phyloP scores from a whole-genome alignment of 2,888 invertebrate genomes.

The Hirtodrosophila histrioides region DNA sequence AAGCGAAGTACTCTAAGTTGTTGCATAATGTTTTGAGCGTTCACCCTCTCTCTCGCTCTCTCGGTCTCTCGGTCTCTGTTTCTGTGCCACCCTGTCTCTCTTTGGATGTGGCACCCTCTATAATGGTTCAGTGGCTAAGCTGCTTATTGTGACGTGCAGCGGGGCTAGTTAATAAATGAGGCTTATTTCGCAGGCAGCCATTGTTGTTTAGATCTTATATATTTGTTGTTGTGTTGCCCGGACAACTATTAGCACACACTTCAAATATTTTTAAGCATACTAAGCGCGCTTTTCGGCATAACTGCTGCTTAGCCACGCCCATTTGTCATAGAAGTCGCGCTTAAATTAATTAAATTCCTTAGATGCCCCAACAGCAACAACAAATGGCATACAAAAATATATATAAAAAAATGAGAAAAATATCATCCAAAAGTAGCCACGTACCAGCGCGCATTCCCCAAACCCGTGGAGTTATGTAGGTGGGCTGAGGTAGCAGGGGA shows the following conservation, averaged over 20 bases:
- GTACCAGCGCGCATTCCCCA: constrained; percentile 57
- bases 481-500: background rate
- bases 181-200: constrained; percentile 56
- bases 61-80: background rate
- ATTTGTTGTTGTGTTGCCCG: constrained; percentile 38
- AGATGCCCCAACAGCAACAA: constrained; percentile 39
- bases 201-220: constrained; percentile 34
- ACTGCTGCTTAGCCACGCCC: constrained; percentile 69
- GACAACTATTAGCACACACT: constrained; percentile 64
- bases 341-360: constrained; percentile 79
- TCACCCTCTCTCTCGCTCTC: constrained; percentile 12
- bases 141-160: constrained; percentile 60
- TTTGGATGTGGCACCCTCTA: constrained; percentile 41
- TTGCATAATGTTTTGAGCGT: constrained; percentile 63
- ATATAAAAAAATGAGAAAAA: constrained; percentile 15
- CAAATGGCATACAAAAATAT: constrained; percentile 13
- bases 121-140: constrained; percentile 60
- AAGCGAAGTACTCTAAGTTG: constrained; percentile 32
- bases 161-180: constrained; percentile 62
- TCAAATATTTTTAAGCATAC: constrained; percentile 55
- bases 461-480: constrained; percentile 21
- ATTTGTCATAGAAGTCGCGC: constrained; percentile 72
- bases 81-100: background rate
- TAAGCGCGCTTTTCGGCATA: constrained; percentile 69
- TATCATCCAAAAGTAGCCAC: constrained; percentile 58